Conservation (phyloP, 2,113 vertebrate species). For the Alces alces region DNA sequence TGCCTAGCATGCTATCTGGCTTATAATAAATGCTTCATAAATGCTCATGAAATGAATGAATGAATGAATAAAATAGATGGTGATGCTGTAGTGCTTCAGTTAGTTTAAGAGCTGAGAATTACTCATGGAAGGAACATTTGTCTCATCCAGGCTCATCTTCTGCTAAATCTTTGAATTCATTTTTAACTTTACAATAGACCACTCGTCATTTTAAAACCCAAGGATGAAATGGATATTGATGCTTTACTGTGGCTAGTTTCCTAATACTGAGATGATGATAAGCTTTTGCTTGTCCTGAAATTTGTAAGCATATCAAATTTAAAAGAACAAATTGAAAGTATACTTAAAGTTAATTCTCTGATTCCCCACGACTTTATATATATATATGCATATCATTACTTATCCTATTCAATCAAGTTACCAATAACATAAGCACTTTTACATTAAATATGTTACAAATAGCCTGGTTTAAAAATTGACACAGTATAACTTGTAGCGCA, state of each 20-base stretch:
- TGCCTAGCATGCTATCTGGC: neutral
- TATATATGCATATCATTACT: neutral
- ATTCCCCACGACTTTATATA: neutral
- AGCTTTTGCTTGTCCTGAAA: neutral
- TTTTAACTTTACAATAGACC: neutral
- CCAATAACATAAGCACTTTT: neutral
- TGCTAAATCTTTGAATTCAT: neutral
- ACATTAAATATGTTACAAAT: neutral
- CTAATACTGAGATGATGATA: neutral
- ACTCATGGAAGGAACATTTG: neutral
- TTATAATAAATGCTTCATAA: neutral
- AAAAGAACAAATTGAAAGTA: constrained; percentile 23
- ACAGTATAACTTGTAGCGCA: neutral
- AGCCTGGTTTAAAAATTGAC: neutral
- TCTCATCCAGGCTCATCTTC: neutral
- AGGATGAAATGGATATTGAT: neutral
- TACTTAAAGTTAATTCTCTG: neutral
- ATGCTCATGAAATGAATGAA: neutral
- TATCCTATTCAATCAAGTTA: neutral
- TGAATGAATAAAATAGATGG: neutral
- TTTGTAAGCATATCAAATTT: neutral
- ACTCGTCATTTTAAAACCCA: neutral
- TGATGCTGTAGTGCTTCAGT: neutral
- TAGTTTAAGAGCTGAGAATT: neutral
- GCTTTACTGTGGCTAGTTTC: neutral